Evolutionary conservation across 2,797 vertebrate species (phyloP).

Genomic region (Mus caroli): DNA sequence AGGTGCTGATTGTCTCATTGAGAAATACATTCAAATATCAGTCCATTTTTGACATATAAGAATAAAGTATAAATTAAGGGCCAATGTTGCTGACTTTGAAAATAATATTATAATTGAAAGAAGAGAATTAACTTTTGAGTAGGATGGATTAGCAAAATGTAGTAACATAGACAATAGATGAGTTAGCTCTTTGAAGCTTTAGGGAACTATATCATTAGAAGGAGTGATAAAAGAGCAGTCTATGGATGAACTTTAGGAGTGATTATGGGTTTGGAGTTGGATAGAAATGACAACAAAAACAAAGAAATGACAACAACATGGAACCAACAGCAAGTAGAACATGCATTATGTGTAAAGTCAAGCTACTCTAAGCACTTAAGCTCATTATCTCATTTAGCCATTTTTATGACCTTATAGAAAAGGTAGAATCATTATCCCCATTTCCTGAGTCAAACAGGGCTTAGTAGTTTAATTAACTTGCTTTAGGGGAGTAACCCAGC

Average conservation of each 20-base stretch:
- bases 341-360: neutral
- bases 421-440: constrained; percentile 43
- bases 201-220: neutral
- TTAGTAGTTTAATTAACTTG: constrained; percentile 58
- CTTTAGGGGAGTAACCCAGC: constrained; percentile 30
- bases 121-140: neutral
- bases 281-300: constrained; percentile 8
- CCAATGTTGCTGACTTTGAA: neutral
- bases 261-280: neutral
- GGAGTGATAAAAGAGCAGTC: neutral
- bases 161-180: neutral
- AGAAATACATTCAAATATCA: constrained; percentile 21
- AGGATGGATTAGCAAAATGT: neutral
- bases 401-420: constrained; percentile 57
- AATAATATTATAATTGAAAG: constrained; percentile 3
- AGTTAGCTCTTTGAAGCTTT: neutral
- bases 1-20: neutral
- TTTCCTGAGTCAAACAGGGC: constrained; percentile 47
- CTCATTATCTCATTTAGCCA: constrained; percentile 54
- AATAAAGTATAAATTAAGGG: constrained; percentile 4
- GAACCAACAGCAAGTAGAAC: neutral
- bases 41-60: neutral
- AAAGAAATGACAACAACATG: constrained; percentile 7
- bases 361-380: neutral
- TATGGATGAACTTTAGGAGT: neutral